Evolutionary conservation across 2,888 invertebrate species (phyloP).

Genomic region (Unio pictorum): DNA sequence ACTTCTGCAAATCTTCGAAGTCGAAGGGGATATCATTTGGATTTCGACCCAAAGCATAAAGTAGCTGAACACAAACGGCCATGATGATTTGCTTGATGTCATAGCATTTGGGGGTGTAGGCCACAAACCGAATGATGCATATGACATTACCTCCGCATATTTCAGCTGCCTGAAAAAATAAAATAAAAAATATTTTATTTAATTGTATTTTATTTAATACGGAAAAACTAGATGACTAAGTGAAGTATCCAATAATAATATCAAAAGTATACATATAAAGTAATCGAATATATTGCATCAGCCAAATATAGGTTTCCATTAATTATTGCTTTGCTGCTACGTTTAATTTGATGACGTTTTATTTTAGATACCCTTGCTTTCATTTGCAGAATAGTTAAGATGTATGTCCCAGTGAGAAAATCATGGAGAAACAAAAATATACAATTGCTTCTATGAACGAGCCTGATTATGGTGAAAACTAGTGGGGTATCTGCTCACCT

Average conservation of each 20-base stretch:
- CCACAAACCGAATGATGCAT: conserved; percentile 57
- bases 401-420: no score
- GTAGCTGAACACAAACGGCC: conserved; percentile 59
- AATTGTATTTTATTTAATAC: background rate
- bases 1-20: conserved; percentile 54
- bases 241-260: background rate
- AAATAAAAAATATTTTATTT: background rate
- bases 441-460: no score
- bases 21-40: conserved; percentile 45
- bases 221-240: background rate
- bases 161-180: conserved; percentile 41
- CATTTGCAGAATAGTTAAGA: no score
- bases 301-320: no score
- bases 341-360: no score
- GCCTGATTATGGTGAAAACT: no score
- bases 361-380: no score
- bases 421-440: no score
- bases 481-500: no score
- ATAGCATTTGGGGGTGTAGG: conserved; percentile 50
- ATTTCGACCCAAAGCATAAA: conserved; percentile 34
- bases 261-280: background rate
- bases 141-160: conserved; percentile 35
- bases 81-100: conserved; percentile 60
- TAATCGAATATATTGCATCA: no score
- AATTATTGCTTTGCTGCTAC: no score